These are phyloP conservation scores for Drosophila helvetica DNA, from an alignment of 2,888 invertebrate genomes.

Conservation along the genomic window DNA sequence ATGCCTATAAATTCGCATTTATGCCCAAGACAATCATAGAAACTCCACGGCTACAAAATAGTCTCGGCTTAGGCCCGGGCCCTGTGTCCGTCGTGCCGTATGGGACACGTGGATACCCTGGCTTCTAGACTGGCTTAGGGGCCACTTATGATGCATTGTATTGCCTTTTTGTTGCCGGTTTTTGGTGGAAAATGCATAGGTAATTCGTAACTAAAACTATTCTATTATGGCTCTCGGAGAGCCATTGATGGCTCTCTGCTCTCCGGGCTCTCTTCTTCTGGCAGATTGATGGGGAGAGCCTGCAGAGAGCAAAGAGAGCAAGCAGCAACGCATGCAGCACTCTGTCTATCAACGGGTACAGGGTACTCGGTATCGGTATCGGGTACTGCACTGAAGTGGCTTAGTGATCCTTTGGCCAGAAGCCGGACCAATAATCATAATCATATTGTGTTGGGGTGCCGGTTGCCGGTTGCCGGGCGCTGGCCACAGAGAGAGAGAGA, in stretches of 20 bases:
- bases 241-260: too few species aligned
- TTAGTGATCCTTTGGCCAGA: conserved; percentile 56
- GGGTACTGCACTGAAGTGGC: conserved; percentile 55
- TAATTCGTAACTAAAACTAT: too few species aligned
- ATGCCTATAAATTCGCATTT: conserved; percentile 73
- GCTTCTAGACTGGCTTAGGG: too few species aligned
- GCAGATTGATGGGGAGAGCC: too few species aligned
- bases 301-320: too few species aligned
- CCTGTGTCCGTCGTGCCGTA: neutral
- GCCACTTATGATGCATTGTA: too few species aligned
- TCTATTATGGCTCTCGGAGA: too few species aligned
- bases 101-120: neutral
- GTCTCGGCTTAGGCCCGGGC: too few species aligned
- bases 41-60: conserved; percentile 11
- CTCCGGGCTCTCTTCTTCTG: too few species aligned
- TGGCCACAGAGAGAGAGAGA: conserved; percentile 50
- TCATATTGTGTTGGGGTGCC: conserved; percentile 68
- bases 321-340: neutral
- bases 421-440: conserved; percentile 68
- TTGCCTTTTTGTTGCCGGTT: too few species aligned
- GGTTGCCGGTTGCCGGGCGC: conserved; percentile 23
- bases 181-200: too few species aligned
- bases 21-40: conserved; percentile 74
- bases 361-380: conserved; percentile 1
- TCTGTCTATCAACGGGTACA: neutral